phyloP scores from a whole-genome alignment of 2,888 invertebrate species.

The Halictus ligatus region DNA sequence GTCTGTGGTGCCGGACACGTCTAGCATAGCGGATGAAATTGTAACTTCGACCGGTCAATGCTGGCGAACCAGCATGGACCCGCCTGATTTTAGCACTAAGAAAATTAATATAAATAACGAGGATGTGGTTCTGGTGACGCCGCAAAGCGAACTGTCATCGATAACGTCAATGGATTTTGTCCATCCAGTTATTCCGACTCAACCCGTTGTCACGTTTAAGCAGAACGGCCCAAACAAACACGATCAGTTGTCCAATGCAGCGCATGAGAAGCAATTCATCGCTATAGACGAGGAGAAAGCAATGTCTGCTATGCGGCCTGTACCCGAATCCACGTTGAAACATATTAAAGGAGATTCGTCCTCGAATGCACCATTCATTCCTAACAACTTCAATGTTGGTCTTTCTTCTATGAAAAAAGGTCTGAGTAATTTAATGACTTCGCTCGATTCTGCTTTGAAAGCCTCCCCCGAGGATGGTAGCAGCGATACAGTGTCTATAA shows the following conservation, averaged over 20 bases:
- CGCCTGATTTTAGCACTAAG: conserved; percentile 77
- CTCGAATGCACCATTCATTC: conserved; percentile 78
- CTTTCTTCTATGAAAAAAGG: conserved; percentile 93
- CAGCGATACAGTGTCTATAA: conserved; percentile 90
- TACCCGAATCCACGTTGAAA: conserved; percentile 37
- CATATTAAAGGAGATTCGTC: conserved; percentile 66
- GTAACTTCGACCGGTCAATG: conserved; percentile 70
- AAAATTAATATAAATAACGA: conserved; percentile 81
- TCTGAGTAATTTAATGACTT: conserved; percentile 92
- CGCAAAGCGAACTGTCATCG: conserved; percentile 82
- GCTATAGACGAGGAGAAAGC: conserved; percentile 59
- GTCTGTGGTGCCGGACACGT: conserved; percentile 93
- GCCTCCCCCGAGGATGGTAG: conserved; percentile 90
- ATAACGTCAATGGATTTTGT: conserved; percentile 82
- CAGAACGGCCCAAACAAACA: conserved; percentile 75
- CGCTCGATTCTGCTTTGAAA: conserved; percentile 92
- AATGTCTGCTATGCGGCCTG: conserved; percentile 28
- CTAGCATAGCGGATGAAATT: conserved; percentile 92
- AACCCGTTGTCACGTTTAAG: conserved; percentile 81
- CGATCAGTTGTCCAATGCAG: conserved; percentile 53
- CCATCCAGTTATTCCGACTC: conserved; percentile 65
- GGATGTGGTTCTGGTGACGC: conserved; percentile 71
- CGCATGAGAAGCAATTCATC: conserved; percentile 32
- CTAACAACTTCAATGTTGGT: conserved; percentile 85
- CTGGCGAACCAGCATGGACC: conserved; percentile 73